Conservation (phyloP, 1,140 invertebrate species). For the Platyura marginata region DNA sequence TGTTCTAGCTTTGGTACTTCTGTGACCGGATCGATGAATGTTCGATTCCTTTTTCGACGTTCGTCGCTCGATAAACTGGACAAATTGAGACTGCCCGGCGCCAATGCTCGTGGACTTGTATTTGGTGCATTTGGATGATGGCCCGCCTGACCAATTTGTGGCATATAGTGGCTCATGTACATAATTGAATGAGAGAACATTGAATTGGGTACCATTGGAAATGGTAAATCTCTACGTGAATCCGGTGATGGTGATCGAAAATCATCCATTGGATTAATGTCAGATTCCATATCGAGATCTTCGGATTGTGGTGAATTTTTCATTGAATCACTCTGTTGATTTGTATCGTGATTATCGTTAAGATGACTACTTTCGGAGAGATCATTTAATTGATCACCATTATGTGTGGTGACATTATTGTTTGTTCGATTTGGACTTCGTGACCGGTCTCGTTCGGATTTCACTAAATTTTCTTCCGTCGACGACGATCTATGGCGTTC, state of each 20-base stretch:
- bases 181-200: conserved; percentile 73
- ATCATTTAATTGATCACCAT: conserved; percentile 26
- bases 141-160: conserved; percentile 24
- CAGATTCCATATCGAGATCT: conserved; percentile 23
- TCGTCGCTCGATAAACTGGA: conserved; percentile 52
- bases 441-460: neutral
- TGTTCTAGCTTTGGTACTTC: conserved; percentile 92
- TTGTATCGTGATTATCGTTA: neutral
- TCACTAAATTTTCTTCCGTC: conserved; percentile 6
- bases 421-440: conserved; percentile 5
- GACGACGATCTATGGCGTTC: conserved; percentile 19
- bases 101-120: conserved; percentile 12
- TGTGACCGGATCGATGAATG: conserved; percentile 97
- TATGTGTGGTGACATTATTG: conserved; percentile 25
- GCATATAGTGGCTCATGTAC: conserved; percentile 80
- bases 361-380: neutral
- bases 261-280: conserved; percentile 19
- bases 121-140: conserved; percentile 22
- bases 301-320: conserved; percentile 22
- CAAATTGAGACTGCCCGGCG: conserved; percentile 31
- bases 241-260: conserved; percentile 21
- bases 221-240: conserved; percentile 24
- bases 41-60: conserved; percentile 81
- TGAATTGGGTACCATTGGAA: conserved; percentile 62
- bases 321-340: conserved; percentile 7